Evolutionary conservation across 2,888 invertebrate genomes (phyloP).

Genomic region (Campaea margaritaria): DNA sequence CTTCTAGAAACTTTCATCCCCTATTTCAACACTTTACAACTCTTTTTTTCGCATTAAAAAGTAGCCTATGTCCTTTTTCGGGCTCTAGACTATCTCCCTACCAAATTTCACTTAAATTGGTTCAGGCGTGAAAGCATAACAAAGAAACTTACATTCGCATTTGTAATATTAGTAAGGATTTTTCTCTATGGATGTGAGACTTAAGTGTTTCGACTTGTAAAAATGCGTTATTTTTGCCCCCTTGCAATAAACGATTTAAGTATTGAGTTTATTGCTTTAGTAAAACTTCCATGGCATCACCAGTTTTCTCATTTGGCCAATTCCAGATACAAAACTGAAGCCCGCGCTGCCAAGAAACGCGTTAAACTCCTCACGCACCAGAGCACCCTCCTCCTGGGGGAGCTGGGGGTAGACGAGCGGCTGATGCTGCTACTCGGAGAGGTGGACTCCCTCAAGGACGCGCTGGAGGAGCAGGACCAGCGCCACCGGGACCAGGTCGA

Average conservation of each 20-base stretch:
- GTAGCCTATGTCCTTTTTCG: neutral
- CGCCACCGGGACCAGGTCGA: slow-evolving; percentile 84
- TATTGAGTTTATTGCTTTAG: too few species aligned
- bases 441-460: slow-evolving; percentile 86
- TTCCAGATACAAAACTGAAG: slow-evolving; percentile 80
- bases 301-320: too few species aligned
- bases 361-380: slow-evolving; percentile 87
- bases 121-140: too few species aligned
- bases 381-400: slow-evolving; percentile 87
- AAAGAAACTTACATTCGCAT: too few species aligned
- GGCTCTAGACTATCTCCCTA: neutral
- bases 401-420: slow-evolving; percentile 83
- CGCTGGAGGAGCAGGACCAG: slow-evolving; percentile 86
- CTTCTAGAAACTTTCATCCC: neutral
- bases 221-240: too few species aligned
- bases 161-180: too few species aligned
- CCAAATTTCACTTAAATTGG: too few species aligned
- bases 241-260: too few species aligned
- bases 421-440: slow-evolving; percentile 85
- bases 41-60: too few species aligned
- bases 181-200: too few species aligned
- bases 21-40: neutral
- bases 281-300: too few species aligned
- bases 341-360: slow-evolving; percentile 86
- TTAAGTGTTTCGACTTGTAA: too few species aligned